These are phyloP conservation scores for Carapus acus DNA, from an alignment of 2,797 vertebrate species.

Conservation along the genomic window DNA sequence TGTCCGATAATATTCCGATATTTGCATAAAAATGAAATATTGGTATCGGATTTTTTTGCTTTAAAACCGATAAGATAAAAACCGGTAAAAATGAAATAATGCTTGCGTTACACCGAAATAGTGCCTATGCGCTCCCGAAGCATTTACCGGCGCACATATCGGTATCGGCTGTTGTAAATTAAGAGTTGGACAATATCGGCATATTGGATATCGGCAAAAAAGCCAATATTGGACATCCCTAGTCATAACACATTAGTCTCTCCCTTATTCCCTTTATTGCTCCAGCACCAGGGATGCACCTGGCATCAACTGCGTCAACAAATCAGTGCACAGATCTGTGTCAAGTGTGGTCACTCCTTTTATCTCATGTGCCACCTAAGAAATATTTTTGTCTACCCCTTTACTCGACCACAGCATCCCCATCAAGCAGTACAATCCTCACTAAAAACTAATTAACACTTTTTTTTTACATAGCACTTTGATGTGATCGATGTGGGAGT, in stretches of 20 bases:
- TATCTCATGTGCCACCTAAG: background rate
- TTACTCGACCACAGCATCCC: slow-evolving; percentile 15
- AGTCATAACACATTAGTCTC: background rate
- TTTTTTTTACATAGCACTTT: slow-evolving; percentile 34
- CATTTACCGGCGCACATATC: too few species aligned
- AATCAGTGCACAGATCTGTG: background rate
- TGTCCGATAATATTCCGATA: too few species aligned
- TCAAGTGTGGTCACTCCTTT: background rate
- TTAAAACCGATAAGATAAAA: too few species aligned
- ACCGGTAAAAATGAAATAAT: too few species aligned
- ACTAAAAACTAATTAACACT: slow-evolving; percentile 30
- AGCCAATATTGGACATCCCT: too few species aligned
- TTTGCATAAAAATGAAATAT: too few species aligned
- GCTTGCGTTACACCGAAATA: too few species aligned
- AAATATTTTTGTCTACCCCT: slow-evolving; percentile 14
- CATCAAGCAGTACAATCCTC: slow-evolving; percentile 47
- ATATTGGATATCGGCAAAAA: too few species aligned
- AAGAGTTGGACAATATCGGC: too few species aligned
- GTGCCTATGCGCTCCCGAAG: too few species aligned
- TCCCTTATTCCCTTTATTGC: background rate
- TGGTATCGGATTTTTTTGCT: too few species aligned
- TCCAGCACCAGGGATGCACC: background rate
- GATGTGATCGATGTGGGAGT: slow-evolving; percentile 47
- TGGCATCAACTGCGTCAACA: background rate
- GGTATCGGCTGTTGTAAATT: too few species aligned